phyloP scores from a whole-genome alignment of 2,888 invertebrate genomes.

The Philereme vetulata region DNA sequence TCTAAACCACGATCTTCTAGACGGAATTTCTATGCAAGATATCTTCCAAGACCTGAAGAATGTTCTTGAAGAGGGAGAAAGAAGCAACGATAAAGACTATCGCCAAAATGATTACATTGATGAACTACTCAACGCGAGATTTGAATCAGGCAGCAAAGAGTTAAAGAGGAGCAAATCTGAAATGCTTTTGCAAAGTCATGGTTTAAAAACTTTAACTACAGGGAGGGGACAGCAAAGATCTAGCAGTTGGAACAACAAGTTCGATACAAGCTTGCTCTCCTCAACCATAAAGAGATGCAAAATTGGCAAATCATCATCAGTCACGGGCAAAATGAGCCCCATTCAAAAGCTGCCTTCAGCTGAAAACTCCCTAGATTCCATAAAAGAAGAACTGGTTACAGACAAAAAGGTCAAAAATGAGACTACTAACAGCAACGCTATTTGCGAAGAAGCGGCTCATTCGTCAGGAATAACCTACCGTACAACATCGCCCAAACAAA shows the following conservation, averaged over 20 bases:
- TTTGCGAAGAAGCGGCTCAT: constrained; percentile 72
- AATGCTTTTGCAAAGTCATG: constrained; percentile 80
- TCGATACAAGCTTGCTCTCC: constrained; percentile 84
- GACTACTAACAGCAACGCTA: constrained; percentile 49
- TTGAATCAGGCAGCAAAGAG: constrained; percentile 81
- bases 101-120: constrained; percentile 83
- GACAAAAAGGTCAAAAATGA: constrained; percentile 71
- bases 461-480: constrained; percentile 75
- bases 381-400: constrained; percentile 63
- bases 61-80: constrained; percentile 76
- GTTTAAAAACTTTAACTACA: constrained; percentile 75
- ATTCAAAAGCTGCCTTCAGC: constrained; percentile 61
- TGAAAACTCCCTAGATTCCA: constrained; percentile 64
- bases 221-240: constrained; percentile 86
- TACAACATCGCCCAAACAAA: constrained; percentile 68
- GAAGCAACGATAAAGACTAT: constrained; percentile 74
- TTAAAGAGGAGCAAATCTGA: constrained; percentile 87
- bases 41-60: constrained; percentile 89
- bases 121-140: constrained; percentile 79
- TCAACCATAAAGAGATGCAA: constrained; percentile 88
- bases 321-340: constrained; percentile 73
- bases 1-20: constrained; percentile 90
- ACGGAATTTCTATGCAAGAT: constrained; percentile 94
- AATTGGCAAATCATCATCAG: constrained; percentile 76
- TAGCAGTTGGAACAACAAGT: constrained; percentile 88